These are phyloP conservation scores for Zalophus californianus DNA, from an alignment of 2,797 vertebrate genomes.

Conservation along the genomic window DNA sequence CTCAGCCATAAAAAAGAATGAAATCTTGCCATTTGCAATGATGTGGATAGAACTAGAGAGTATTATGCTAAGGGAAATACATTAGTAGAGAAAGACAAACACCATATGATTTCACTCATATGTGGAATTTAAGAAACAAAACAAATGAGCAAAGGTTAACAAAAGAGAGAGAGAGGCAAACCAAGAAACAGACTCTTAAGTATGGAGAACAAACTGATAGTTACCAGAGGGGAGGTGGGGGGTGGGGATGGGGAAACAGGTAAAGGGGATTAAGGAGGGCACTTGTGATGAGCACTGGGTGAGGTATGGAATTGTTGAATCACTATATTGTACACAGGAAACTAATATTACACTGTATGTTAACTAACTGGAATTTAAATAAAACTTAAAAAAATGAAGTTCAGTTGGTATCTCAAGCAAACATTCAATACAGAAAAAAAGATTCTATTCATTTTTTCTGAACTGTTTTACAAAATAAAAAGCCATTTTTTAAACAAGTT, in stretches of 20 bases:
- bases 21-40: not conserved
- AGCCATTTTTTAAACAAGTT: not conserved
- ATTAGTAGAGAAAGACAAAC: not conserved
- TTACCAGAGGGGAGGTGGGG: not conserved
- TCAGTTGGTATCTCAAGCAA: not conserved
- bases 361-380: not conserved
- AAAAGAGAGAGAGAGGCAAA: not conserved
- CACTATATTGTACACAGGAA: not conserved
- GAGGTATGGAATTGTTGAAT: not conserved
- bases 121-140: not conserved
- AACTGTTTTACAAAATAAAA: slow-evolving; percentile 50
- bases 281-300: not conserved
- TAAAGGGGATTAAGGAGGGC: not conserved
- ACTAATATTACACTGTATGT: not conserved
- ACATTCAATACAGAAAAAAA: not conserved
- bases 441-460: not conserved
- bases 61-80: not conserved
- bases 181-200: not conserved
- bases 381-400: not conserved
- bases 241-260: not conserved
- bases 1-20: not conserved
- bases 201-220: not conserved
- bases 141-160: not conserved
- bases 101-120: not conserved
- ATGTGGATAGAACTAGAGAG: not conserved